Percentiles rank a stretch among this genome's conserved stretches.
These are phyloP conservation scores for Abrostola triplasia DNA, from an alignment of 2,888 invertebrate genomes.

Conservation along the genomic window DNA sequence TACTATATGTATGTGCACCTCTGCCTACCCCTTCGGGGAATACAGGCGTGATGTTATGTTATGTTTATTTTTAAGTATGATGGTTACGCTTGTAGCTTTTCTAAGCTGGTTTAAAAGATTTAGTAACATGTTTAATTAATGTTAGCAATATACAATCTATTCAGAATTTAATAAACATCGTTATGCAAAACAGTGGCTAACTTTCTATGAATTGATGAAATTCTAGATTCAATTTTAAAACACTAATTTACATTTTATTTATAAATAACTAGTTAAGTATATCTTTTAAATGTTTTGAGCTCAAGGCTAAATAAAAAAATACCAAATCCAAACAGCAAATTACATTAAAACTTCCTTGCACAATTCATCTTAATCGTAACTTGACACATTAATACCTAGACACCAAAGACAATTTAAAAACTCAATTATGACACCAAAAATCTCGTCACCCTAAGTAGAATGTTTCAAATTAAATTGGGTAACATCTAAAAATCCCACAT, in stretches of 20 bases:
- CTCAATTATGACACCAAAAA: constrained; percentile 40
- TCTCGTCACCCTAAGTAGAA: constrained; percentile 18
- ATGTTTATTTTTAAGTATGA: no score
- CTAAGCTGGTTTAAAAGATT: no score
- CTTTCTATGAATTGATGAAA: background rate
- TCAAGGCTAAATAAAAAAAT: background rate
- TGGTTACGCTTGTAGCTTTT: no score
- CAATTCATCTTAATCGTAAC: constrained; percentile 25
- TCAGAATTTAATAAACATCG: background rate
- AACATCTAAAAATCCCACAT: constrained; percentile 38
- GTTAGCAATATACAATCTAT: background rate
- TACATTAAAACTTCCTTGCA: background rate
- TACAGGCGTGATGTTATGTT: no score
- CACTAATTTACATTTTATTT: no score
- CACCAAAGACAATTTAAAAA: constrained; percentile 29
- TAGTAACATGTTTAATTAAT: no score
- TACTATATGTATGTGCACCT: no score
- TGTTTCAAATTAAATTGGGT: constrained; percentile 44
- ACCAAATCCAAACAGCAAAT: background rate
- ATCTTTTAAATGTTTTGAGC: background rate
- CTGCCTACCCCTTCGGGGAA: no score
- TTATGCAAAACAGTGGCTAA: background rate
- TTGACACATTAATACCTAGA: constrained; percentile 15
- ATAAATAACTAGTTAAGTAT: no score
- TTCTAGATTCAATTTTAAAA: no score